Base-by-base conservation (phyloP, 30 jellyfish, hydroid and myxozoan species). In the Cassiopea andromeda region DNA sequence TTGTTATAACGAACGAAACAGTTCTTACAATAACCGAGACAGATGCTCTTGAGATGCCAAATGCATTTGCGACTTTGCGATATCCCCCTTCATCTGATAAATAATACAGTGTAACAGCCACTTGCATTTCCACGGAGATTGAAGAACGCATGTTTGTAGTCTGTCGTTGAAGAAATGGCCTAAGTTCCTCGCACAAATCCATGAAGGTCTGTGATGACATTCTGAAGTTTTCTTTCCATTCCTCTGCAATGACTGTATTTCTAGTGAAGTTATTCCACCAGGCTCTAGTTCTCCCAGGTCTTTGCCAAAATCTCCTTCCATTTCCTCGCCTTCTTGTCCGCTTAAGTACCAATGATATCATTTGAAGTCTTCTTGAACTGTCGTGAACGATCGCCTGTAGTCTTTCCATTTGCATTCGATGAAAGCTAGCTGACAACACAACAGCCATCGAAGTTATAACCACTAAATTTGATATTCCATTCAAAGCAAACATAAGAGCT, bases 71-170 rank as follows among this genome's bases (percentile, higher is more conserved):
- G 2, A 68, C 69, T 80, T 60, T 80, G 5, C 71, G 8, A 45
- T 76, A 76, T 17, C 85, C 47, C 45, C 85, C 85, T 76, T 76
- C 71, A 17, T 76, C 85, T 2, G 85, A 70, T 5, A 76, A 43
- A 27, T 76, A 76, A 38, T 76, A 76, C 2, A 76, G 85, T 2
- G 71, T 5, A 4, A 73, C 16, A 7, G 82, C 82, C 12, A 73
- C 82, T 58, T 73, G 58, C 61, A 4, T 48, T 76, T 76, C 85
- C 17, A 48, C 85, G 49, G 48, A 48, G 12, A 76, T 48, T 9
- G 71, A 46, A 12, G 7, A 6, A 9, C 87, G 44, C 75, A 49
- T 54, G 87, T 78, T 48, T 15, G 87, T 17, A 12, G 3, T 5
- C 79, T 70, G 50, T 6, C 19, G 6, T 5, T 17, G 12, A 1